Base-by-base conservation (phyloP, 2,113 vertebrate species). In the Cryptomyrus ogoouensis region DNA sequence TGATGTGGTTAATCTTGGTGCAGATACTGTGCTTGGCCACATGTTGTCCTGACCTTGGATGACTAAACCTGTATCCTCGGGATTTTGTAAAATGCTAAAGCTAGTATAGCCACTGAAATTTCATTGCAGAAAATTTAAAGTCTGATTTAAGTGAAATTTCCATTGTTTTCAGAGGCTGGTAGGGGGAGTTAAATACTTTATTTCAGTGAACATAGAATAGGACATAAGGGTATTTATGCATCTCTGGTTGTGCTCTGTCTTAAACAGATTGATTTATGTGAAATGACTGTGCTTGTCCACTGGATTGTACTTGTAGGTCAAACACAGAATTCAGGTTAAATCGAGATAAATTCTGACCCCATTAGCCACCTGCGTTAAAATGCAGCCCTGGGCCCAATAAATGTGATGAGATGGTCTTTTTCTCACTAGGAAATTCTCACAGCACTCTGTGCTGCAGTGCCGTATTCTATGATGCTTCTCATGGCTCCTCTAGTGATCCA, bases 1-100 rank as follows among this genome's bases (percentile, higher is more conserved):
- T 56, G 35, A 21, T 77, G 21, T 52, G 31, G 39, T 88, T 85
- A 17, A 84, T 93, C 94, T 53, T 91, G 90, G 93, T 87, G 92
- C 91, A 93, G 93, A 92, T 94, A 42, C 19, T 47, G 44, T 92
- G 90, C 91, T 90, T 91, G 46, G 47, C 3, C 90, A n/a, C 91
- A 91, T 94, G 93, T 93, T 92, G 93, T 93, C 92, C 91, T 77
- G 93, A 95, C 93, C 92, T 93, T 91, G 91, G 93, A 89, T 94
- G 93, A 94, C 93, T 95, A 91, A 93, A 93, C 90, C 27, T 50
- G 90, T 93, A 90, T 91, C 88, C 93, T 92, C 87, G 88, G 90
- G 92, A 95, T 94, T 89, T 88, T 88, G 90, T 92, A 74, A 92
- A 92, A 86, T 12, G 39, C 58, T 39, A 89, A 66, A 86, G 83